Evolutionary conservation across 64 coral and sea anemone genomes (phyloP).

Genomic region (Montipora sp.): DNA sequence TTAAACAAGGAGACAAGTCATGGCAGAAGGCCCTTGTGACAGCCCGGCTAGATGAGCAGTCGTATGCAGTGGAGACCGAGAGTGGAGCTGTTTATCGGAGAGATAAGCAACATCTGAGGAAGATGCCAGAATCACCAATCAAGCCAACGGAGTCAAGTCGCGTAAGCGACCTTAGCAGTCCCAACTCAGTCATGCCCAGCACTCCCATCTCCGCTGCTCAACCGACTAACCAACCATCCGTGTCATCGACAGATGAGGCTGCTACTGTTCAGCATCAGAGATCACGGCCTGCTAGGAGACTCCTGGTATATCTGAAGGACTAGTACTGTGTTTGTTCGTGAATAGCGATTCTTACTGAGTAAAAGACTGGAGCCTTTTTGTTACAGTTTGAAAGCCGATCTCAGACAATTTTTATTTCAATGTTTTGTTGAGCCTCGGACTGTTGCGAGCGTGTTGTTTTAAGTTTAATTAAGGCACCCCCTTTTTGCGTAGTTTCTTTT

Average conservation of each 20-base stretch:
- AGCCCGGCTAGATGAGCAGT: constrained; percentile 31
- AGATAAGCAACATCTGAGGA: neutral
- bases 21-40: constrained; percentile 22
- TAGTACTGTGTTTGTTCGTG: neutral
- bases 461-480: neutral
- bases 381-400: neutral
- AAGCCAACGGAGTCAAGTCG: neutral
- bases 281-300: neutral
- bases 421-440: too few species aligned
- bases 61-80: constrained; percentile 1
- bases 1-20: constrained; percentile 32
- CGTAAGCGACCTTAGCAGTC: neutral
- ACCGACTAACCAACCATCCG: too few species aligned
- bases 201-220: too few species aligned
- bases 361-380: too few species aligned
- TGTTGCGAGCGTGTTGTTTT: neutral
- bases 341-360: neutral
- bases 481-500: neutral
- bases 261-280: neutral
- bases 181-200: too few species aligned
- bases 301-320: constrained; percentile 23
- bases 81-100: constrained; percentile 12
- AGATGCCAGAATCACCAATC: neutral
- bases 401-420: too few species aligned
- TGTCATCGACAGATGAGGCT: neutral